These are phyloP conservation scores for Brachyptera putata DNA, from an alignment of 2,888 invertebrate species.

Conservation along the genomic window DNA sequence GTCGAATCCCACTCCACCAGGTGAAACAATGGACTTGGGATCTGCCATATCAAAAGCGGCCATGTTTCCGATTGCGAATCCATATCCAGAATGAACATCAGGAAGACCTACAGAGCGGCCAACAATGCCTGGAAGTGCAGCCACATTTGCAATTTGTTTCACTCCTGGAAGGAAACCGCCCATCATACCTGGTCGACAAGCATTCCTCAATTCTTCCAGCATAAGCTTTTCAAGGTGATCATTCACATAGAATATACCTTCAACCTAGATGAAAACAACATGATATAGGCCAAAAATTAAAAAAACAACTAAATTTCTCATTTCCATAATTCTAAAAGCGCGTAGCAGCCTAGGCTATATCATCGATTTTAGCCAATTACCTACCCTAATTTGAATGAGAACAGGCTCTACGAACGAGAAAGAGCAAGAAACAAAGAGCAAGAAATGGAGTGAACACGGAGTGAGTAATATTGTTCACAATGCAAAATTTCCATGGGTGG, in stretches of 20 bases:
- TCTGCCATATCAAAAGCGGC: slow-evolving; percentile 96
- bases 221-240: slow-evolving; percentile 85
- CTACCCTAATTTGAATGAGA: too few species aligned
- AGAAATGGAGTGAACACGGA: too few species aligned
- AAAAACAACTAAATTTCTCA: too few species aligned
- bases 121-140: slow-evolving; percentile 95
- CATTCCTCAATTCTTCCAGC: slow-evolving; percentile 92
- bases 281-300: too few species aligned
- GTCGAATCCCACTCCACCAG: slow-evolving; percentile 98
- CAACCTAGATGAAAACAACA: slow-evolving; percentile 65
- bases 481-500: too few species aligned
- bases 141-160: slow-evolving; percentile 98
- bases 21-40: slow-evolving; percentile 90
- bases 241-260: slow-evolving; percentile 97
- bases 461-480: too few species aligned
- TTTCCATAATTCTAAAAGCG: too few species aligned
- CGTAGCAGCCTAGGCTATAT: too few species aligned
- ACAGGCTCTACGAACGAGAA: too few species aligned
- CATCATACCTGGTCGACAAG: slow-evolving; percentile 82
- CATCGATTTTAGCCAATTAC: too few species aligned
- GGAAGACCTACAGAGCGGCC: slow-evolving; percentile 90
- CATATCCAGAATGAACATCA: slow-evolving; percentile 97
- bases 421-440: too few species aligned
- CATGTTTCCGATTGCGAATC: slow-evolving; percentile 99
- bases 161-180: slow-evolving; percentile 98